Evolutionary conservation across 1,140 invertebrate genomes (phyloP).

Genomic region (Antheraea pernyi): DNA sequence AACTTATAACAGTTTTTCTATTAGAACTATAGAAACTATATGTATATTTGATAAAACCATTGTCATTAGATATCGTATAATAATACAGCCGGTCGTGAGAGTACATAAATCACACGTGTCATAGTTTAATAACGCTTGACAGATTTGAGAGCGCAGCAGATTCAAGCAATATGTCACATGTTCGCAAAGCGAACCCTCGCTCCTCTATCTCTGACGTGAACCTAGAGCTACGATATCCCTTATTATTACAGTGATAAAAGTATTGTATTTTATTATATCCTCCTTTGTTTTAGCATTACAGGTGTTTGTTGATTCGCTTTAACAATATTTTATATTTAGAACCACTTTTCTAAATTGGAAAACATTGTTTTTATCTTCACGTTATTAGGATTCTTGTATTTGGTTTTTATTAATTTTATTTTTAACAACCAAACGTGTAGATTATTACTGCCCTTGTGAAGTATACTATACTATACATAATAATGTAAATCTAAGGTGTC

Average conservation of each 20-base stretch:
- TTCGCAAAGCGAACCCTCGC: constrained; percentile 24
- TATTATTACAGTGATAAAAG: neutral
- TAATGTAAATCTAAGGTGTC: no score
- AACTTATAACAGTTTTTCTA: no score
- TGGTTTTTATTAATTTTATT: no score
- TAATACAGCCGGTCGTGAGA: constrained; percentile 22
- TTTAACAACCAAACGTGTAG: no score
- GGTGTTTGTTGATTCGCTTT: no score
- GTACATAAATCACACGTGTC: constrained; percentile 57
- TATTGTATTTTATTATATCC: neutral
- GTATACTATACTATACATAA: no score
- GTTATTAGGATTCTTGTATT: no score
- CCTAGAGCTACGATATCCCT: constrained; percentile 11
- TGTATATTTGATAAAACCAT: neutral
- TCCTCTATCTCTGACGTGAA: constrained; percentile 27
- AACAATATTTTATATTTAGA: no score
- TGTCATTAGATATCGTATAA: constrained; percentile 15
- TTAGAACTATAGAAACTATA: neutral
- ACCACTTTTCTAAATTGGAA: no score
- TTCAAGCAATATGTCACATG: constrained; percentile 45
- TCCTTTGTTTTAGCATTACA: neutral
- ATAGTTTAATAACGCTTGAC: constrained; percentile 60
- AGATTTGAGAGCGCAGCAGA: constrained; percentile 54
- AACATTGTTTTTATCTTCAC: no score
- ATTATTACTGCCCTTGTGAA: no score